Evolutionary conservation across 1,140 invertebrate species (phyloP).

Genomic region (Drosophila arawakana): DNA sequence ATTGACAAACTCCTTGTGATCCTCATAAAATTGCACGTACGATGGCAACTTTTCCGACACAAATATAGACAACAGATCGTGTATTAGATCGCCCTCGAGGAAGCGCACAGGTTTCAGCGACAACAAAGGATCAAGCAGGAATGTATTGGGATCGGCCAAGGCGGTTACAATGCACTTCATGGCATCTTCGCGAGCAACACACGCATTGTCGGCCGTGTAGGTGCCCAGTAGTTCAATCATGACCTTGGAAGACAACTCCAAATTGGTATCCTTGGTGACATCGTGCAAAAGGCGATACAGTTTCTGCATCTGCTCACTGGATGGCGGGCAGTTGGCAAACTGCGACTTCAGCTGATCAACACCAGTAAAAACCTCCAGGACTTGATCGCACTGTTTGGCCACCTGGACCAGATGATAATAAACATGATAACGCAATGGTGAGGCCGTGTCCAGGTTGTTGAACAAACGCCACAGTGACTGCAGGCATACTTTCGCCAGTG

Average conservation of each 20-base stretch:
- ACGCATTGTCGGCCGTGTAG: constrained; percentile 98
- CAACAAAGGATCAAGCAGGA: constrained; percentile 96
- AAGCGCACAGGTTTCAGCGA: constrained; percentile 97
- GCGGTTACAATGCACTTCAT: constrained; percentile 98
- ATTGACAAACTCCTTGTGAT: constrained; percentile 96
- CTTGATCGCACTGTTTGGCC: constrained; percentile 93
- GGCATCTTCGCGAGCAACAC: constrained; percentile 97
- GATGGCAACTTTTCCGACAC: constrained; percentile 96
- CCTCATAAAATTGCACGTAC: constrained; percentile 96
- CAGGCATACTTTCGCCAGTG: constrained; percentile 92
- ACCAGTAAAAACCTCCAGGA: constrained; percentile 92
- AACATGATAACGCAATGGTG: constrained; percentile 94
- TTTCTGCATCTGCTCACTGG: constrained; percentile 96
- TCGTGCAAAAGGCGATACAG: constrained; percentile 95
- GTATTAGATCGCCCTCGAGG: constrained; percentile 97
- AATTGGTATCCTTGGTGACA: constrained; percentile 90
- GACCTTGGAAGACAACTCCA: constrained; percentile 96
- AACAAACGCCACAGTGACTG: constrained; percentile 96
- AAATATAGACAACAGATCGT: constrained; percentile 98
- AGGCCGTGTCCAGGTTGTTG: constrained; percentile 94
- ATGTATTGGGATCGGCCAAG: constrained; percentile 97
- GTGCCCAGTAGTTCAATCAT: constrained; percentile 98
- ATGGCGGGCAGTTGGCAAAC: constrained; percentile 92
- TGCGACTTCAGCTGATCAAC: constrained; percentile 93
- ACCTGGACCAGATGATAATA: constrained; percentile 96